Base-by-base conservation (phyloP, 2,797 vertebrate species). In the Otus scops region DNA sequence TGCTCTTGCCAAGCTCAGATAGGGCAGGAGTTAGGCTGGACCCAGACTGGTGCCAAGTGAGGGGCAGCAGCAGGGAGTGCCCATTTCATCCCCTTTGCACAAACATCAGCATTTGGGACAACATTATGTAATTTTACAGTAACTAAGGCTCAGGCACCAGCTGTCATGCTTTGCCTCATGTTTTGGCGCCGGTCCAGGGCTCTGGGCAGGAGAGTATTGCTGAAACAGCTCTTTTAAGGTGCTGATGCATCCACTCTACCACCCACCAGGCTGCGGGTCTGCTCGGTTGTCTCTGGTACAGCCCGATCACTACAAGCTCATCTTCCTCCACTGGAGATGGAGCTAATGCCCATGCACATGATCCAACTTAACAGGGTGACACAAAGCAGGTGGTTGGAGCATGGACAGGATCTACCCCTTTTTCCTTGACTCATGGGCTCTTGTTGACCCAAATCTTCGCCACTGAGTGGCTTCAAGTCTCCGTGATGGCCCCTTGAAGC, bases 301-400 rank as follows among this genome's bases (percentile, higher is more conserved):
- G 26, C 21, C 53, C 39, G 14, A 34, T 16, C 36, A 9, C 0
- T 1, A 10, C 41, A 15, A 36, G 30, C 22, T 57, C 34, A 9
- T 27, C 71, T 79, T 73, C 63, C 48, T 87, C 47, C 41, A 13
- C 17, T 7, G 1, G 24, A 32, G 45, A 27, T 0, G 1, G 12
- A 77, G 36, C 41, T 47, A 10, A 32, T 18, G 36, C 11, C 39
- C 10, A 11, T 1, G 1, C 16, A 30, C 0, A 0, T 34, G 32
- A 34, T 81, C n/a, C 61, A 38, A 0, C 17, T 53, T 54, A 22
- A 22, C 15, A 36, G 67, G 13, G 53, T 36, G 39, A 36, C 53
- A 43, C 20, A 61, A 41, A 71, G 53, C 30, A 30, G 0, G 2
- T 43, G 63, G 27, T 56, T 57, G 27, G n/a, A 64, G 39, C 45